Evolutionary conservation across 2,888 invertebrate species (phyloP).

Genomic region (Tenthredo scrophulariae): DNA sequence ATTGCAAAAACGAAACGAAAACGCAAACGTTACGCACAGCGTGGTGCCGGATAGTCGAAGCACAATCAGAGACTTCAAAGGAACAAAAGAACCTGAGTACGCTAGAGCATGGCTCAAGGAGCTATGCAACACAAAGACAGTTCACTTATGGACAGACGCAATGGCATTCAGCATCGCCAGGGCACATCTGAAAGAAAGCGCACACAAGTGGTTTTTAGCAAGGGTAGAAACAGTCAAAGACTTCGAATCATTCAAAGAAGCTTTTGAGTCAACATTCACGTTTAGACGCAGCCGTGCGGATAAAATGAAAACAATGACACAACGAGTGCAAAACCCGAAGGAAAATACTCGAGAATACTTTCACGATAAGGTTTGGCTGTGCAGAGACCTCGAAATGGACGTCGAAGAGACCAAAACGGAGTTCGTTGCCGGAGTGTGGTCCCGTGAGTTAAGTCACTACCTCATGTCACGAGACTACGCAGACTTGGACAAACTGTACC

Average conservation of each 20-base stretch:
- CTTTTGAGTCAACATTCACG: neutral
- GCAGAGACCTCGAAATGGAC: slow-evolving; percentile 35
- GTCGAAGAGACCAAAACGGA: slow-evolving; percentile 53
- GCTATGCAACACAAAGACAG: neutral
- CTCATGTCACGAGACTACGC: slow-evolving; percentile 42
- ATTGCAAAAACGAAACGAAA: neutral
- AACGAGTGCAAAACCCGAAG: slow-evolving; percentile 47
- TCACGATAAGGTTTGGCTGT: slow-evolving; percentile 57
- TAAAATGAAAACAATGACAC: slow-evolving; percentile 52
- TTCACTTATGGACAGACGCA: slow-evolving; percentile 34
- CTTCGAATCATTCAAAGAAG: neutral
- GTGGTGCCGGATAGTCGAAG: slow-evolving; percentile 7
- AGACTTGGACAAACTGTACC: slow-evolving; percentile 51
- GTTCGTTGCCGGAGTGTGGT: slow-evolving; percentile 55
- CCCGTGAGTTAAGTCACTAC: slow-evolving; percentile 46
- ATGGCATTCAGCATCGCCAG: slow-evolving; percentile 40
- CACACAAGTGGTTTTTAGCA: slow-evolving; percentile 48
- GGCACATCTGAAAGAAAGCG: neutral
- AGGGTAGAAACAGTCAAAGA: neutral
- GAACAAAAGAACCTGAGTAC: slow-evolving; percentile 1
- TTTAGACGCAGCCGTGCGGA: slow-evolving; percentile 39
- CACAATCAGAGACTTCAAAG: slow-evolving; percentile 8
- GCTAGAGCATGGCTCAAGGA: slow-evolving; percentile 45
- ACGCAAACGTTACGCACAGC: neutral
- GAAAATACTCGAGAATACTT: slow-evolving; percentile 54